A percentile compares a stretch with the other conserved stretches of the same genome.
phyloP scores from a whole-genome alignment of 1,140 invertebrate genomes.

The Sitophilus oryzae region DNA sequence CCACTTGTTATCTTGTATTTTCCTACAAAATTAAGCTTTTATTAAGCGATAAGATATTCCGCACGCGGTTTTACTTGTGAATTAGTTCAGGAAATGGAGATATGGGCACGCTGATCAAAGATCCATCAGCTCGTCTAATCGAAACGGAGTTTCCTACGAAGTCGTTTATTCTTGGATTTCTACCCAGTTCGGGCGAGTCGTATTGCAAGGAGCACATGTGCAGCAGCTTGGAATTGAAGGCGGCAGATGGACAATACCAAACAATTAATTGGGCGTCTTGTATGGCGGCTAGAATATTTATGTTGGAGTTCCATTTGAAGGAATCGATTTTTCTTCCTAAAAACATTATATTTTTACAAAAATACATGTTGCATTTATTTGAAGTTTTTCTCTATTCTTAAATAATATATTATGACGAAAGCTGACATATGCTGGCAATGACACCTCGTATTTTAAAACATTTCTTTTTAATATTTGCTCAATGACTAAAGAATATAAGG shows the following conservation, averaged over 20 bases:
- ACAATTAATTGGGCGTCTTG: constrained; percentile 74
- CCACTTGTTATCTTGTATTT: constrained; percentile 61
- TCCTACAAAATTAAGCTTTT: constrained; percentile 27
- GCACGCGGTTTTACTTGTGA: constrained; percentile 26
- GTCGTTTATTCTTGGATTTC: constrained; percentile 67
- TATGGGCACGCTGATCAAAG: constrained; percentile 50
- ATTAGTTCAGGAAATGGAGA: constrained; percentile 51
- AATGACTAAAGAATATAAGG: too few relatives aligned
- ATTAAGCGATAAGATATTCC: background rate
- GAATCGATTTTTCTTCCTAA: constrained; percentile 71
- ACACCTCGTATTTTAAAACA: too few relatives aligned
- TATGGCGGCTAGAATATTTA: constrained; percentile 79
- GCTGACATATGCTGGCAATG: too few relatives aligned
- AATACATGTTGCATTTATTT: too few relatives aligned
- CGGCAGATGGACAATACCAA: constrained; percentile 78
- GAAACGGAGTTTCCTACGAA: constrained; percentile 73
- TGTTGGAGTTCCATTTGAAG: constrained; percentile 74
- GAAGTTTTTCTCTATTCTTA: too few relatives aligned
- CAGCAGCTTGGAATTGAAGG: constrained; percentile 66
- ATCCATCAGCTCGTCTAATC: constrained; percentile 51
- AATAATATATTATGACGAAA: too few relatives aligned
- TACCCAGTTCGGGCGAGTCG: constrained; percentile 64
- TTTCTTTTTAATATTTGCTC: too few relatives aligned
- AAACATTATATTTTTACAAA: too few relatives aligned
- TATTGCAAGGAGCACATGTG: constrained; percentile 46